Base-by-base conservation (phyloP, 2,888 invertebrate species). In the Eristalis tenax region DNA sequence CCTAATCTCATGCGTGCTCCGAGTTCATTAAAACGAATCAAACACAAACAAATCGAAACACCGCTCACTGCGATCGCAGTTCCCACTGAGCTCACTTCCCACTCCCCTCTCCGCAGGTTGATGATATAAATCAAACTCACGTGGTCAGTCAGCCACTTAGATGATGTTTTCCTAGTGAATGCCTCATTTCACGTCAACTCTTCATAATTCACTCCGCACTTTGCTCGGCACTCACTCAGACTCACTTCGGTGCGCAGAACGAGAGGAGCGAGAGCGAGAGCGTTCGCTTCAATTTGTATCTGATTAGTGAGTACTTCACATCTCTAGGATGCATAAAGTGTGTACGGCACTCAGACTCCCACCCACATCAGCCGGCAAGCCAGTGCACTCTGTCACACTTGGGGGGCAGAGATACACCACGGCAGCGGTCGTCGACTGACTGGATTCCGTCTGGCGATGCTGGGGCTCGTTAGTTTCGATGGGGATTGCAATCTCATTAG, bases 381-480 rank as follows among this genome's bases (percentile, higher is more conserved):
- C 32, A 32, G 32, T 32, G 35, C 35, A 35, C 35, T 35, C 35
- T 35, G 5, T 32, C 32, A 32, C 32, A 1, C 26, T 26, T 32
- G 32, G 32, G 32, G 6, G 6, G 32, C 5, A 4, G 32, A 32
- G 4, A 35, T 11, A 35, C 35, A 35, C 11, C 11, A 50, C 50
- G 50, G 43, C n/a, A 5, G 6, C 43, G 15, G 18, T 15, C 15
- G 40, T 40, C 40, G 15, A 43, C 43, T 43, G 32, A 26, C 26
- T 32, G 32, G 32, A 32, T 32, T 32, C 32, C 8, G 38, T 38
- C 38, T 38, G 43, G 15, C 4, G 43, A 2, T 70, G 73, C 85
- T 82, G 40, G 82, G 82, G 77, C 78, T 83, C 86, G 86, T 87
- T 83, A 87, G 86, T 83, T 87, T 87, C 79, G 86, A 86, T 87